Base-by-base conservation (phyloP, 2,797 vertebrate species). In the Sparus aurata region DNA sequence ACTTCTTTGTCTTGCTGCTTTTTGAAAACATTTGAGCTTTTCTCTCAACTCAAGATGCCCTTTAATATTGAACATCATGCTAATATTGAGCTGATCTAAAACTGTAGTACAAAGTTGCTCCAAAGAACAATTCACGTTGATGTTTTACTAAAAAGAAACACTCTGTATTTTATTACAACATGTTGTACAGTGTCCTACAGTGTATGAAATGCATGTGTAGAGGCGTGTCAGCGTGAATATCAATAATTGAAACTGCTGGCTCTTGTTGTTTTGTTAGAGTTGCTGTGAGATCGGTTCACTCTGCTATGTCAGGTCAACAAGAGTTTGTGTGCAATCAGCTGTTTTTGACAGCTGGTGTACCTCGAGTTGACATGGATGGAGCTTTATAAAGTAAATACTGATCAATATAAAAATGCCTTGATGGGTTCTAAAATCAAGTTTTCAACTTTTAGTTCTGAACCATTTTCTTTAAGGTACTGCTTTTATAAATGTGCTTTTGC, bases 301-400 rank as follows among this genome's bases (percentile, higher is more conserved):
- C 54, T 45, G 5, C 16, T 53, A 52, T 47, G 55, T 16, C 38
- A 0, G 10, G 18, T 66, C 53, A 58, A 38, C 43, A 50, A 47
- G 4, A 54, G 3, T 5, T 53, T 70, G 20, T 52, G 73, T 61
- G 71, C 62, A 61, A 55, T 80, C 62, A 80, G 73, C 79, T 73
- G 81, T 60, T 77, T 64, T 66, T 74, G 66, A 68, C 59, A 67
- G 82, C 53, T 27, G 76, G 18, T 69, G 67, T 13, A 54, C 27
- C 49, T 34, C 62, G 30, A 73, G 50, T 53, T 75, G 12, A 67
- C 70, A 66, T 30, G 38, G 25, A 67, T 23, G 55, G 23, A 3
- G n/a, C 49, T 71, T 79, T 50, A 53, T 69, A 17, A n/a, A 68
- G 43, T 41, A 12, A 58, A 68, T 70, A 67, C 23, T 25, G 18